Percentiles rank a stretch among this genome's conserved stretches.
phyloP scores from a whole-genome alignment of 2,797 vertebrate species.

The Decapterus maruadsi region DNA sequence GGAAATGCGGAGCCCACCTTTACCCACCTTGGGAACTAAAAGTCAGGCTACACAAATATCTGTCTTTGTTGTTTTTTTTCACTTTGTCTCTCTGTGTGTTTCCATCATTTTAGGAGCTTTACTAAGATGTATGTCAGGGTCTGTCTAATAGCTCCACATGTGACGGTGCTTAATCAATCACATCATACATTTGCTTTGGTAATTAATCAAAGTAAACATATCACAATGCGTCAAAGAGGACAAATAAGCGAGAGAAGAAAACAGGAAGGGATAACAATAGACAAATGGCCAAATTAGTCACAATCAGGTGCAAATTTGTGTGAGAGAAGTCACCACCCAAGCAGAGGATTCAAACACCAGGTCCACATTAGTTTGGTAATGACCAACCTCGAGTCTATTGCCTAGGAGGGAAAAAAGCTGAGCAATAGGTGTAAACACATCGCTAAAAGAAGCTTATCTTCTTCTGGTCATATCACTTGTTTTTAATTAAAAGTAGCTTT shows the following conservation, averaged over 20 bases:
- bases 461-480: slow-evolving; percentile 4
- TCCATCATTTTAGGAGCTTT: not conserved
- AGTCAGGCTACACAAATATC: not conserved
- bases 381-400: not conserved
- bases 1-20: not conserved
- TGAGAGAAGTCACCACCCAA: not conserved
- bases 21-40: not conserved
- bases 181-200: slow-evolving; percentile 8
- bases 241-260: not conserved
- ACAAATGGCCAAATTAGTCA: slow-evolving; percentile 37
- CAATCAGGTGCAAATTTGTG: not conserved
- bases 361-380: not conserved
- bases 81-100: not conserved
- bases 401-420: not conserved
- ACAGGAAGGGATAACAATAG: not conserved
- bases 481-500: slow-evolving; percentile 9
- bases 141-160: not conserved
- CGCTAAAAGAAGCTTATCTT: not conserved
- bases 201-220: slow-evolving; percentile 24
- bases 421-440: slow-evolving; percentile 1
- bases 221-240: not conserved
- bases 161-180: slow-evolving; percentile 6
- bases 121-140: not conserved
- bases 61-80: not conserved
- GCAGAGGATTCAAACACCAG: not conserved